Percentiles rank a stretch among this genome's conserved stretches.
Evolutionary conservation across 1,140 invertebrate species (phyloP).

Genomic region (Meloidogyne chitwoodi): DNA sequence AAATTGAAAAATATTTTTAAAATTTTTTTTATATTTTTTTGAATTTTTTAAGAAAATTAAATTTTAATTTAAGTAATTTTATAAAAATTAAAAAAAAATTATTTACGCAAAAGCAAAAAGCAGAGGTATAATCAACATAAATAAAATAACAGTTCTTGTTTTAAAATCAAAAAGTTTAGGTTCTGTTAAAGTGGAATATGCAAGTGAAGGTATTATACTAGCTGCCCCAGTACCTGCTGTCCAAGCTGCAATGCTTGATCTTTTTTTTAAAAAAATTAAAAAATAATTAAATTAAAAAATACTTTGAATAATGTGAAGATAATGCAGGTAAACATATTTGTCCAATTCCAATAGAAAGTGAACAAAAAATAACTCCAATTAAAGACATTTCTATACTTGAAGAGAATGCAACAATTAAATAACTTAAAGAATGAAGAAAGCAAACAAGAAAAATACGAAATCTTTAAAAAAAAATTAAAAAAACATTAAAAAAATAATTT

Average conservation of each 20-base stretch:
- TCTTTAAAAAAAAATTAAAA: conserved; percentile 18
- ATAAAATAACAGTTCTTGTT: conserved; percentile 14
- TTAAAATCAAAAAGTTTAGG: conserved; percentile 12
- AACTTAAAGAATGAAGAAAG: conserved; percentile 20
- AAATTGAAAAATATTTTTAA: no score
- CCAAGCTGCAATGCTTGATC: conserved; percentile 34
- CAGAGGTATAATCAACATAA: conserved; percentile 28
- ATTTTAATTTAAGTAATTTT: no score
- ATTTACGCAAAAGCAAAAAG: conserved; percentile 32
- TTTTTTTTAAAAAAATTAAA: conserved; percentile 10
- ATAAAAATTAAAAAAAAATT: no score
- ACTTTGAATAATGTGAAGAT: conserved; percentile 29
- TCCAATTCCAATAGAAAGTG: conserved; percentile 30
- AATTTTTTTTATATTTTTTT: no score
- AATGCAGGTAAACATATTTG: conserved; percentile 32
- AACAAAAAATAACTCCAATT: conserved; percentile 33
- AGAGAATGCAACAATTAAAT: conserved; percentile 39
- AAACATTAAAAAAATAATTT: neutral
- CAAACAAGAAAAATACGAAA: conserved; percentile 38
- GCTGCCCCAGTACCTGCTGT: conserved; percentile 28
- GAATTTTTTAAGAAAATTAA: no score
- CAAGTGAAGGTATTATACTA: conserved; percentile 20
- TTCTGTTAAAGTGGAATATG: conserved; percentile 23
- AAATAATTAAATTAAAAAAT: neutral
- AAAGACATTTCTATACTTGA: conserved; percentile 28